Conservation (phyloP, 2,888 invertebrate genomes). For the Agrochola lota region DNA sequence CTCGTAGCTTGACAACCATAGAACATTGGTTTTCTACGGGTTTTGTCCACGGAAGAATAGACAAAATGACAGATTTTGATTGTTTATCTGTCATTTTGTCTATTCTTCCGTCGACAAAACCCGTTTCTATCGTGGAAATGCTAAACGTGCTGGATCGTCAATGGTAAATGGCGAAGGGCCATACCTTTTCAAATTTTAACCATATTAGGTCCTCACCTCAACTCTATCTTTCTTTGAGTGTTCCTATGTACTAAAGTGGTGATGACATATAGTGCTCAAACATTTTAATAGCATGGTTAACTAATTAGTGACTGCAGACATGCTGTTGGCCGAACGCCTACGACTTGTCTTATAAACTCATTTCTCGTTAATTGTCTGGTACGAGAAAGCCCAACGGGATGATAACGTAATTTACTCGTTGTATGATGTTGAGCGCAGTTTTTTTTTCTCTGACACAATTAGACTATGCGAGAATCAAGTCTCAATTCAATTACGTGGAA, state of each 20-base stretch:
- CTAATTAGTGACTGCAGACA: slow-evolving; percentile 29
- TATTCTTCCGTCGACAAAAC: too few relatives aligned
- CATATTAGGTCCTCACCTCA: not conserved
- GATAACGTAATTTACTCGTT: not conserved
- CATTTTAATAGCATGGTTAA: slow-evolving; percentile 38
- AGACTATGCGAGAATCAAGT: not conserved
- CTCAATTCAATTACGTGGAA: not conserved
- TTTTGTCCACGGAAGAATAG: too few relatives aligned
- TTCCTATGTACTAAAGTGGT: not conserved
- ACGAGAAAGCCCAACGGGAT: not conserved
- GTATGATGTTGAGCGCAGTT: not conserved
- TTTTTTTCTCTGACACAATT: not conserved
- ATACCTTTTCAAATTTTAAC: too few relatives aligned
- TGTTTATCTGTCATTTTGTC: too few relatives aligned
- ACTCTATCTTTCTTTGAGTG: not conserved
- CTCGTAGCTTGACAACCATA: too few relatives aligned
- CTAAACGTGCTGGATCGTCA: too few relatives aligned
- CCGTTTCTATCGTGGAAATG: too few relatives aligned
- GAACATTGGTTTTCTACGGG: too few relatives aligned
- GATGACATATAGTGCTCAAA: slow-evolving; percentile 29
- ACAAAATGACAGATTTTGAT: too few relatives aligned
- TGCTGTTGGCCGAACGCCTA: slow-evolving; percentile 25
- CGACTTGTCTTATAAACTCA: not conserved
- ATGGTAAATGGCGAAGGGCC: too few relatives aligned
- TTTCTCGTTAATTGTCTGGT: slow-evolving; percentile 19